Evolutionary conservation across 2,797 vertebrate species (phyloP).

Genomic region (Myripristis murdjan): DNA sequence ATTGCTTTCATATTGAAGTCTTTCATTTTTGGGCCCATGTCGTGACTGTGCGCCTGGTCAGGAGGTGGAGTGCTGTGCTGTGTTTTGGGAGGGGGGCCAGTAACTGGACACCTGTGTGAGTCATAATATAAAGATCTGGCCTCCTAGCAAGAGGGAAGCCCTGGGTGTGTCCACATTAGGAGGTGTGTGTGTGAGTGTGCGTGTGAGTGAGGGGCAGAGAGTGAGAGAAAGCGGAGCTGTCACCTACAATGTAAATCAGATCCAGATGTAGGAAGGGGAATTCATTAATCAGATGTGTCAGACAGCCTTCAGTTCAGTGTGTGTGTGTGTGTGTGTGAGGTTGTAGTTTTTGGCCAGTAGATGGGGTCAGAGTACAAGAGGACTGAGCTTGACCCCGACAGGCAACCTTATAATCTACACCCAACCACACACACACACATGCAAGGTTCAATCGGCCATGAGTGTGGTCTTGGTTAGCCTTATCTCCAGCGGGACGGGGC

Average conservation of each 20-base stretch:
- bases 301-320: slow-evolving; percentile 17
- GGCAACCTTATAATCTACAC: neutral
- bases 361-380: slow-evolving; percentile 64
- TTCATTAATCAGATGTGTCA: slow-evolving; percentile 49
- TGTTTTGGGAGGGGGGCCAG: slow-evolving; percentile 44
- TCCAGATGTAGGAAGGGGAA: slow-evolving; percentile 60
- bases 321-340: neutral
- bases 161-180: slow-evolving; percentile 51
- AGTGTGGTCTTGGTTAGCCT: slow-evolving; percentile 9
- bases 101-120: slow-evolving; percentile 61
- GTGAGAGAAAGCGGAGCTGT: slow-evolving; percentile 30
- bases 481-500: slow-evolving; percentile 6
- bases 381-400: slow-evolving; percentile 17
- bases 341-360: slow-evolving; percentile 67
- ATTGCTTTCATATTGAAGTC: neutral
- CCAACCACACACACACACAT: slow-evolving; percentile 10
- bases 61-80: neutral
- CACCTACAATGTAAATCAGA: slow-evolving; percentile 48
- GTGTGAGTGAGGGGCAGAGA: slow-evolving; percentile 18
- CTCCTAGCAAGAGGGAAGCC: slow-evolving; percentile 58
- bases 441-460: neutral
- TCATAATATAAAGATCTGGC: slow-evolving; percentile 65
- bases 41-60: slow-evolving; percentile 4
- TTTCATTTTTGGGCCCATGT: slow-evolving; percentile 1
- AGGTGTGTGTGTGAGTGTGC: slow-evolving; percentile 11